Conservation (phyloP, 2,888 invertebrate genomes). For the Athrips mouffetella region DNA sequence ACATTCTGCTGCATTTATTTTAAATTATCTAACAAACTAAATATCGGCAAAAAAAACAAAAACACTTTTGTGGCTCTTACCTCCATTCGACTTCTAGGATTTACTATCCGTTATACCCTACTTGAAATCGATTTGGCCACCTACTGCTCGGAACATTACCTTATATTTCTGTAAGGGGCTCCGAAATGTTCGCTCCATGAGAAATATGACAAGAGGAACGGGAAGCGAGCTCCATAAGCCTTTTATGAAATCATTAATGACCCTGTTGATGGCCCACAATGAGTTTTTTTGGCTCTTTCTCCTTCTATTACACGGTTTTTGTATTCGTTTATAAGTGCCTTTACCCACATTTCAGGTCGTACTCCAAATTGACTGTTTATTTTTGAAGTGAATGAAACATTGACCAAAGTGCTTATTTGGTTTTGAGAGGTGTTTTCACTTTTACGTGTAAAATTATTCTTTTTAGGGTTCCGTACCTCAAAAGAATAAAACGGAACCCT, state of each 20-base stretch:
- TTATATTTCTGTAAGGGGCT: conserved; percentile 46
- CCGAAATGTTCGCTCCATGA: conserved; percentile 60
- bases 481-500: too few relatives aligned
- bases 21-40: too few relatives aligned
- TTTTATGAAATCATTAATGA: conserved; percentile 74
- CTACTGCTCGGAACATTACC: conserved; percentile 32
- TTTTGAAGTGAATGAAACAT: conserved; percentile 12
- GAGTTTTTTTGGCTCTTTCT: conserved; percentile 51
- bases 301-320: conserved; percentile 44
- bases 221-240: conserved; percentile 63
- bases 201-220: conserved; percentile 63
- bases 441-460: too few relatives aligned
- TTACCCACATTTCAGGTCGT: conserved; percentile 23
- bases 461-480: too few relatives aligned
- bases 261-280: conserved; percentile 51
- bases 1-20: too few relatives aligned
- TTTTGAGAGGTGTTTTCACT: neutral
- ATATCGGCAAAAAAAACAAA: too few relatives aligned
- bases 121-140: conserved; percentile 21
- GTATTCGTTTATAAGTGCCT: conserved; percentile 42
- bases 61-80: too few relatives aligned
- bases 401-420: neutral
- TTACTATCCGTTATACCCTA: conserved; percentile 18
- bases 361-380: conserved; percentile 14
- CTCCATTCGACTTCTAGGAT: conserved; percentile 14